These are phyloP conservation scores for Augiades crinisus DNA, from an alignment of 2,888 invertebrate species.

Conservation along the genomic window DNA sequence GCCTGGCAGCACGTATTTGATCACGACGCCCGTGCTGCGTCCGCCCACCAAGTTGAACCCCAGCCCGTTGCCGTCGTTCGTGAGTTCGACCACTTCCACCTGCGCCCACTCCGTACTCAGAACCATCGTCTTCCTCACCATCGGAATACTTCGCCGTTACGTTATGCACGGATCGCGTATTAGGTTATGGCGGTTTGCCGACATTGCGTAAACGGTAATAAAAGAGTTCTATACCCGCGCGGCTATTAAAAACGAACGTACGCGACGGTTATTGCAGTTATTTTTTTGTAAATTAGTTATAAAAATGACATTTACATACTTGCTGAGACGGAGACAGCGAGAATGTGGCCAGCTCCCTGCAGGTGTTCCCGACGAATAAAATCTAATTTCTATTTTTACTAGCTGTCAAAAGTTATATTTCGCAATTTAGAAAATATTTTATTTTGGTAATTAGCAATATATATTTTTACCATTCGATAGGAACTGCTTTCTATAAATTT, in stretches of 20 bases:
- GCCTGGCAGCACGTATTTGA: constrained; percentile 98
- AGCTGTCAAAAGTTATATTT: neutral
- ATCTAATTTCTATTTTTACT: constrained; percentile 12
- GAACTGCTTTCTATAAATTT: no score
- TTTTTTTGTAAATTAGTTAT: constrained; percentile 53
- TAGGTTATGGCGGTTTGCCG: constrained; percentile 61
- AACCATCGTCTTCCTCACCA: constrained; percentile 84
- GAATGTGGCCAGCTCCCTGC: constrained; percentile 71
- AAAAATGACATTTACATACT: constrained; percentile 82
- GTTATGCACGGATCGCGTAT: constrained; percentile 53
- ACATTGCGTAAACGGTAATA: constrained; percentile 44
- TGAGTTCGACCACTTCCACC: constrained; percentile 98
- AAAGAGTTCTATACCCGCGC: constrained; percentile 37
- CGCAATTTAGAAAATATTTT: neutral
- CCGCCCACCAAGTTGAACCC: constrained; percentile 99
- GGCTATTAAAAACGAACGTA: constrained; percentile 40
- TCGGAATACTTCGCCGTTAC: constrained; percentile 70
- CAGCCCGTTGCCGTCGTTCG: constrained; percentile 98
- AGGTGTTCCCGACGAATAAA: constrained; percentile 59
- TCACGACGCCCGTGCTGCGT: constrained; percentile 98
- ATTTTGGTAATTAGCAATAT: no score
- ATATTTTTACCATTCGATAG: no score
- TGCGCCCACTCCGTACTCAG: constrained; percentile 99
- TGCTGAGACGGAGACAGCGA: constrained; percentile 76
- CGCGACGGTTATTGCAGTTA: constrained; percentile 43